Conservation (phyloP, 2,113 vertebrate genomes). For the Gracilinanus agilis region DNA sequence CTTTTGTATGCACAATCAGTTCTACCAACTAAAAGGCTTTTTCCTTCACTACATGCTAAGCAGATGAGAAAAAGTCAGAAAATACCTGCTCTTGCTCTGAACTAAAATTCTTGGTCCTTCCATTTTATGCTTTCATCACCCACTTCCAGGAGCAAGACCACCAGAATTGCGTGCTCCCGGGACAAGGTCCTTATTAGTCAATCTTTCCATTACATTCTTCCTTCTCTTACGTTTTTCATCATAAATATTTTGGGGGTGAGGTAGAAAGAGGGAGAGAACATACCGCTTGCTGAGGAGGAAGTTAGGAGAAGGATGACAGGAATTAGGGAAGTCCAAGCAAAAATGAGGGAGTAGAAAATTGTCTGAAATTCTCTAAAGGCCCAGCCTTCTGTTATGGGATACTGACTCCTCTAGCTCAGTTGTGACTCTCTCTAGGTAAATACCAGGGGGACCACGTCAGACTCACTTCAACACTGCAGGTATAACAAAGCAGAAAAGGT, state of each 20-base stretch:
- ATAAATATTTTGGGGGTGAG: background rate
- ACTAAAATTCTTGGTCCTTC: background rate
- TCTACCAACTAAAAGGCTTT: background rate
- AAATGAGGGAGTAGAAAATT: background rate
- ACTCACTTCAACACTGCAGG: background rate
- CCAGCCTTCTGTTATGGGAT: background rate
- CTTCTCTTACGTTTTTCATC: background rate
- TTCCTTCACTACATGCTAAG: background rate
- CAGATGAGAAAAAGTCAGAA: background rate
- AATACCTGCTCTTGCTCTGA: background rate
- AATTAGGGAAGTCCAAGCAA: background rate
- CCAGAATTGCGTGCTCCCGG: background rate
- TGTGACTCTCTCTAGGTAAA: background rate
- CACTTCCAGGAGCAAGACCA: background rate
- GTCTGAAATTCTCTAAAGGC: background rate
- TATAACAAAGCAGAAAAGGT: background rate
- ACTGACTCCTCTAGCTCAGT: background rate
- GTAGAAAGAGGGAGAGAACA: background rate
- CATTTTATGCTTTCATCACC: background rate
- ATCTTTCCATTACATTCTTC: background rate
- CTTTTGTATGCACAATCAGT: background rate
- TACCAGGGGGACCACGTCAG: background rate
- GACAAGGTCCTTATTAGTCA: background rate
- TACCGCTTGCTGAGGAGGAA: background rate
- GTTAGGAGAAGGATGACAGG: background rate